A percentile compares a stretch with the other conserved stretches of the same genome.
phyloP scores from a whole-genome alignment of 2,888 invertebrate genomes.

The Pomacea canaliculata region DNA sequence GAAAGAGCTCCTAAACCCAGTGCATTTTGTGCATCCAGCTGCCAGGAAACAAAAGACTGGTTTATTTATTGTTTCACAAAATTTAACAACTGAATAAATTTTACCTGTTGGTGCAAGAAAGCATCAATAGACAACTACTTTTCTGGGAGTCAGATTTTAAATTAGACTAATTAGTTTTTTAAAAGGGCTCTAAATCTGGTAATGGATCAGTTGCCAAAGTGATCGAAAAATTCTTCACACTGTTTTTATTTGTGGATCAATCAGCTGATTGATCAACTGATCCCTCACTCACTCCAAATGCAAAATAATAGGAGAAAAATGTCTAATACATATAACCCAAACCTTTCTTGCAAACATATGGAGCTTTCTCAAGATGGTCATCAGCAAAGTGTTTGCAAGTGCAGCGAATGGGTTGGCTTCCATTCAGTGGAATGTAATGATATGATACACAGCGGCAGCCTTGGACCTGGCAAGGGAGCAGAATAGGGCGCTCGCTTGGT shows the following conservation, averaged over 20 bases:
- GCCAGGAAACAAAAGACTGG: background rate
- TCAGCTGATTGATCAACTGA: too few relatives aligned
- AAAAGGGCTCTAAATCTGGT: too few relatives aligned
- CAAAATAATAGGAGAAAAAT: too few relatives aligned
- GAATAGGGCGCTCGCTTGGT: constrained; percentile 59
- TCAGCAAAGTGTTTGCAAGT: constrained; percentile 68
- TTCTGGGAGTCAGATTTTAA: background rate
- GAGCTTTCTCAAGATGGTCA: constrained; percentile 60
- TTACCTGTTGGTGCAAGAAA: background rate
- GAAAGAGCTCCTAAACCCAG: constrained; percentile 65
- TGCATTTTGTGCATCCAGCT: constrained; percentile 61
- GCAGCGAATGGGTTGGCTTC: constrained; percentile 66
- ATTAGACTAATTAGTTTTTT: background rate
- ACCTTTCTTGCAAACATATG: constrained; percentile 66
- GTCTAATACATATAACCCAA: background rate
- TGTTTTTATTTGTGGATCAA: too few relatives aligned
- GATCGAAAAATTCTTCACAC: too few relatives aligned
- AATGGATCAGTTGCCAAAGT: too few relatives aligned
- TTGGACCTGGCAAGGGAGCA: constrained; percentile 58
- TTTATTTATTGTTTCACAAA: background rate
- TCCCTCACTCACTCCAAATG: too few relatives aligned
- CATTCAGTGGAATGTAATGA: constrained; percentile 67
- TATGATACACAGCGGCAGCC: constrained; percentile 66
- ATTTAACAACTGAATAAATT: background rate
- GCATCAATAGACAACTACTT: too few relatives aligned